These are phyloP conservation scores for Bradynema listronoti DNA, from an alignment of 1,140 invertebrate genomes.

Conservation along the genomic window DNA sequence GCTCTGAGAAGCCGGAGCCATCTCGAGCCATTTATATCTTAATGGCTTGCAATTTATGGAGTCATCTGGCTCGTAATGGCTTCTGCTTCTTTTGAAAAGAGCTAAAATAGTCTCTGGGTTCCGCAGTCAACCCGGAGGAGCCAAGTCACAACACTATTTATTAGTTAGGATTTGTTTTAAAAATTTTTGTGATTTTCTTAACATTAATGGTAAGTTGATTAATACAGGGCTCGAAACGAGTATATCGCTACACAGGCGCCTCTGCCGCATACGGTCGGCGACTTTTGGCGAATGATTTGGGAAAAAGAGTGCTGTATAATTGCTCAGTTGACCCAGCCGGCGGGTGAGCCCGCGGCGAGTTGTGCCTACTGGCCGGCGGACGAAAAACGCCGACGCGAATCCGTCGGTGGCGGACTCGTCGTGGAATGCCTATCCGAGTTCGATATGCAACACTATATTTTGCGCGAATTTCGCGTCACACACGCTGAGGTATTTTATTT, in stretches of 20 bases:
- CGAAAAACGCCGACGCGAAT: slow-evolving; percentile 77
- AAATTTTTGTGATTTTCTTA: no score
- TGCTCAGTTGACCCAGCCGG: slow-evolving; percentile 97
- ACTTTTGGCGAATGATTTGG: slow-evolving; percentile 99
- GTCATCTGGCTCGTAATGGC: no score
- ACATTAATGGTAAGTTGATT: no score
- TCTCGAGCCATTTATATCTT: no score
- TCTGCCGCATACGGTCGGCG: slow-evolving; percentile 84
- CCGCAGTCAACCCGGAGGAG: no score
- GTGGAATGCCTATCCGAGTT: slow-evolving; percentile 98
- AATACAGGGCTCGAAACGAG: slow-evolving; percentile 64
- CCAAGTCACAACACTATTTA: no score
- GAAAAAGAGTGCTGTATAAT: slow-evolving; percentile 98
- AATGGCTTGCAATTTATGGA: no score
- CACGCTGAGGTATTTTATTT: background rate
- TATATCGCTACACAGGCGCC: slow-evolving; percentile 98
- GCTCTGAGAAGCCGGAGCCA: no score
- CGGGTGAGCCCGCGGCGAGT: slow-evolving; percentile 81
- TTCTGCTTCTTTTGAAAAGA: no score
- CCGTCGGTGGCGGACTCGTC: slow-evolving; percentile 86
- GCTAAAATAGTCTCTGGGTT: no score
- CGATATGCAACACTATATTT: slow-evolving; percentile 96
- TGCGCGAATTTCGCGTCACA: slow-evolving; percentile 68
- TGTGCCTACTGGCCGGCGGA: slow-evolving; percentile 98
- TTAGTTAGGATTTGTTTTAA: no score